Evolutionary conservation across 1,140 invertebrate species (phyloP).

Genomic region (Drosophila virilis): DNA sequence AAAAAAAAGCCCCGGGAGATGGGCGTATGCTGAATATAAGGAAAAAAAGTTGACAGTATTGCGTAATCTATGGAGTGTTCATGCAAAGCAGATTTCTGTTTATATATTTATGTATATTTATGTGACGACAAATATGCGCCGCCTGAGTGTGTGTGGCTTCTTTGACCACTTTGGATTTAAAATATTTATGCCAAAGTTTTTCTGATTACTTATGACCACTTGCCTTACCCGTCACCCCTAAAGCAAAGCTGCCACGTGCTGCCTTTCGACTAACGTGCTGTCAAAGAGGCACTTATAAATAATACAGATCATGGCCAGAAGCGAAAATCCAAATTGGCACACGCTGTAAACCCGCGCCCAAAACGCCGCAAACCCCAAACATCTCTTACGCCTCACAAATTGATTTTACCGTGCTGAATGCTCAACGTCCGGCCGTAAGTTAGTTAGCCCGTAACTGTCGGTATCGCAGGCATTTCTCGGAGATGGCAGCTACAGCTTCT

Average conservation of each 20-base stretch:
- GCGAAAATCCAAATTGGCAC: conserved; percentile 42
- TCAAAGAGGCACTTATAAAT: conserved; percentile 54
- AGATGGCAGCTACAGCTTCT: conserved; percentile 22
- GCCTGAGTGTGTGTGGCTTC: neutral
- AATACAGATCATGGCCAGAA: conserved; percentile 60
- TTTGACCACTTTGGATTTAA: conserved; percentile 6
- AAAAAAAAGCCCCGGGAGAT: conserved; percentile 15
- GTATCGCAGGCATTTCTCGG: conserved; percentile 7
- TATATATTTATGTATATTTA: conserved; percentile 46
- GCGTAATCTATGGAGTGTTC: conserved; percentile 61
- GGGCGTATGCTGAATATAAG: conserved; percentile 11
- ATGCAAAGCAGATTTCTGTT: conserved; percentile 68
- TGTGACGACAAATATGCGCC: conserved; percentile 17
- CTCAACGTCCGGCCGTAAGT: conserved; percentile 16
- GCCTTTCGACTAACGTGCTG: conserved; percentile 54
- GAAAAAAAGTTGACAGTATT: conserved; percentile 54
- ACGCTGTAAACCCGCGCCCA: conserved; percentile 9
- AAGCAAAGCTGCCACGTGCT: conserved; percentile 37
- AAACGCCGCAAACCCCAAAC: conserved; percentile 3
- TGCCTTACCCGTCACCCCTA: neutral
- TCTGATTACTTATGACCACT: conserved; percentile 44
- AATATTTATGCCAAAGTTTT: conserved; percentile 22
- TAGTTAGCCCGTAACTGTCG: conserved; percentile 33
- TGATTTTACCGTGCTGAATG: conserved; percentile 22
- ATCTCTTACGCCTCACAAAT: conserved; percentile 32